These are phyloP conservation scores for Xenentodon cancila DNA, from an alignment of 2,797 vertebrate genomes.

Conservation along the genomic window DNA sequence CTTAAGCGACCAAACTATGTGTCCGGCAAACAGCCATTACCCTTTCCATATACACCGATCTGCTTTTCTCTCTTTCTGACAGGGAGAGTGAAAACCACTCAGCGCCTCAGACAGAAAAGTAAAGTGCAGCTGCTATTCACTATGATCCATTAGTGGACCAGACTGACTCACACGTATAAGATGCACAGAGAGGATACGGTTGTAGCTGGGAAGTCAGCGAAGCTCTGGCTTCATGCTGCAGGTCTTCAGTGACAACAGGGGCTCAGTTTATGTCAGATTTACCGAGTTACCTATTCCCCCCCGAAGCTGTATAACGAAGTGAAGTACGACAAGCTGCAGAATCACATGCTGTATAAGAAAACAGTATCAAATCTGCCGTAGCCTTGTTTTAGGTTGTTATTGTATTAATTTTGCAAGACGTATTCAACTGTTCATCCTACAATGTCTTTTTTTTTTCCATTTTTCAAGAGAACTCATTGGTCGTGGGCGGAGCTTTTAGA, in stretches of 20 bases:
- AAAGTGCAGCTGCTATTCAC: slow-evolving; percentile 70
- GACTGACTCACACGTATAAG: slow-evolving; percentile 23
- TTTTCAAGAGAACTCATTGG: no score
- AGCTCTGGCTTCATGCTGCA: slow-evolving; percentile 14
- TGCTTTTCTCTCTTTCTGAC: slow-evolving; percentile 35
- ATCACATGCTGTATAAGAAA: no score
- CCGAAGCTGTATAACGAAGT: no score
- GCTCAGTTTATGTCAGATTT: slow-evolving; percentile 1
- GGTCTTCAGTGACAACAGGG: slow-evolving; percentile 4
- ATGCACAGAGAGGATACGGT: slow-evolving; percentile 44
- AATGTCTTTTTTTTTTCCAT: no score
- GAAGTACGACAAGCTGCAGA: no score
- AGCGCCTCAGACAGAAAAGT: slow-evolving; percentile 50
- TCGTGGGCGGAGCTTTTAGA: no score
- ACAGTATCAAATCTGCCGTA: no score
- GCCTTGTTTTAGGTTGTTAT: no score
- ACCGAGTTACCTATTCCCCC: no score
- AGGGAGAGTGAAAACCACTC: slow-evolving; percentile 60
- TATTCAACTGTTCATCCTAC: no score
- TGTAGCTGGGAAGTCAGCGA: slow-evolving; percentile 28
- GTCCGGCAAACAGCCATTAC: slow-evolving; percentile 64
- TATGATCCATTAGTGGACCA: slow-evolving; percentile 66
- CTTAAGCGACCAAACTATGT: slow-evolving; percentile 59
- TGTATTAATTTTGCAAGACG: no score
- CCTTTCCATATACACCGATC: slow-evolving; percentile 44